phyloP scores from a whole-genome alignment of 2,113 vertebrate genomes.

The Daphoenositta chrysoptera region DNA sequence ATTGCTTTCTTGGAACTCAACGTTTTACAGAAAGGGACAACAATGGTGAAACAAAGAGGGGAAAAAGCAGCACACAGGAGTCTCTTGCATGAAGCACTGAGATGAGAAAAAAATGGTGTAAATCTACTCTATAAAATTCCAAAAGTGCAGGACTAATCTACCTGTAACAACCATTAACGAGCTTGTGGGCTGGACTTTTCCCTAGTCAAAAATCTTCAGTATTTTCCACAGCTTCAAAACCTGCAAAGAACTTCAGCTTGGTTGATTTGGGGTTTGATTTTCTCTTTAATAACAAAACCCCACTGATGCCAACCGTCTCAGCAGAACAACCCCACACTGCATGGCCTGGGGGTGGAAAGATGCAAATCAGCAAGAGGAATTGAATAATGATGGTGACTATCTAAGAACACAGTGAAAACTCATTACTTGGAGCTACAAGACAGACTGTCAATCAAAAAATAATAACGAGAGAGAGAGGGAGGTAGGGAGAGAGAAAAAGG shows the following conservation, averaged over 20 bases:
- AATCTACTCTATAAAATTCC: not conserved
- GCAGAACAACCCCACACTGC: slow-evolving; percentile 23
- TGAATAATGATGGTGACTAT: slow-evolving; percentile 45
- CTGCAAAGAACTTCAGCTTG: not conserved
- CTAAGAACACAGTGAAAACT: slow-evolving; percentile 4
- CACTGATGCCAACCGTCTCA: not conserved
- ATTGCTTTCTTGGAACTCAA: not conserved
- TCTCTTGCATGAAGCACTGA: not conserved
- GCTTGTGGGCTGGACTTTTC: not conserved
- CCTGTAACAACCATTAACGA: not conserved
- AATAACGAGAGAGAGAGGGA: not conserved
- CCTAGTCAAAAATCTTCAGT: not conserved
- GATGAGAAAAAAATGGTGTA: not conserved
- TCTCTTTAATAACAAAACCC: not conserved
- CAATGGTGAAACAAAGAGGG: not conserved
- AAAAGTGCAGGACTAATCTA: not conserved
- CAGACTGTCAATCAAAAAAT: slow-evolving; percentile 23
- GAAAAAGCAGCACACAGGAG: not conserved
- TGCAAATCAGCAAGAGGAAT: slow-evolving; percentile 62
- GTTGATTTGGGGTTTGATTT: not conserved
- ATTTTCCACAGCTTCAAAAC: slow-evolving; percentile 5
- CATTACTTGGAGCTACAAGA: slow-evolving; percentile 9
- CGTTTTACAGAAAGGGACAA: not conserved
- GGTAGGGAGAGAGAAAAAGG: not conserved
- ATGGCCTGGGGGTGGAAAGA: slow-evolving; percentile 19